Base-by-base conservation (phyloP, 2,113 vertebrate species). In the Alosa alosa region DNA sequence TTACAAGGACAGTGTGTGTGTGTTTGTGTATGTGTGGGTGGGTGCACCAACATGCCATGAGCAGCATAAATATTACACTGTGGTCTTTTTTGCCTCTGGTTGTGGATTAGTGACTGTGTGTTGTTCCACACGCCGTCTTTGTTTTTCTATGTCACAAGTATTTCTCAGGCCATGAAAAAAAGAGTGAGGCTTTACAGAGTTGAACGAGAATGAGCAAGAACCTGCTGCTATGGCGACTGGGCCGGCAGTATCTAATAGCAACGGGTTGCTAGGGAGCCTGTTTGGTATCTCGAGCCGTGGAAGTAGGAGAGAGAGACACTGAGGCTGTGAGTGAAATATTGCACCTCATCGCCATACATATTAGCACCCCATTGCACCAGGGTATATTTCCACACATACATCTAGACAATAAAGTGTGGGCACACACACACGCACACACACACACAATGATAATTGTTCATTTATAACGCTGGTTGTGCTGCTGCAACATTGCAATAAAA, bases 181-280 rank as follows among this genome's bases (percentile, higher is more conserved):
- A 86, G 83, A 83, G 82, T 86, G 87, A 85, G 84, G 68, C 81
- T 89, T 84, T 87, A 91, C 81, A 84, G 86, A 87, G 87, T 81
- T 68, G 86, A 89, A 89, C 90, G 83, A 89, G 91, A 92, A 93
- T 91, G 91, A 95, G 91, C 90, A 91, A 94, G 88, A 94, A 89
- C 92, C 91, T 89, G 94, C 93, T 95, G 92, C 94, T 94, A 96
- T 95, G 94, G 94, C 82, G 94, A 95, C 94, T 89, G 89, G 93
- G 91, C 87, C 90, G 90, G 92, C 91, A 93, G 93, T 95, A 94
- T 94, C 94, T 94, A 93, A 94, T 93, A 91, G 93, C 93, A 94
- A 94, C 91, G 87, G 88, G 92, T 92, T 95, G 91, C 88, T 93
- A 92, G 90, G 92, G 89, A 92, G 90, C 89, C 89, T 82, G 91